Evolutionary conservation across 2,113 vertebrate genomes (phyloP).

Genomic region (Tonatia bakeri): DNA sequence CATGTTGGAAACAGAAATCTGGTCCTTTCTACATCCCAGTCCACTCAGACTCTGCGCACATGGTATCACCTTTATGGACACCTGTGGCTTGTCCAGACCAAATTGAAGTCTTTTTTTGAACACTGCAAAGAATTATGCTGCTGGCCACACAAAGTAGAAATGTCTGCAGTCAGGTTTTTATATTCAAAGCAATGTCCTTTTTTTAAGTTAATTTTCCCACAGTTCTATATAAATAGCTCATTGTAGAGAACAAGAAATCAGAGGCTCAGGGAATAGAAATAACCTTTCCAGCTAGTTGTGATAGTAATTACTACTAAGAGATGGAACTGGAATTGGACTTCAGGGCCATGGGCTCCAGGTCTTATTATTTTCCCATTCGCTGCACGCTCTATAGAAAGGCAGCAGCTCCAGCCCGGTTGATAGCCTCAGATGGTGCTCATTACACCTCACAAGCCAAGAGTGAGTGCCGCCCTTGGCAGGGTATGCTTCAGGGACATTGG

Average conservation of each 20-base stretch:
- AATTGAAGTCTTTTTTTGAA: background rate
- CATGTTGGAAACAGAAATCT: background rate
- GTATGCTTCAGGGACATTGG: background rate
- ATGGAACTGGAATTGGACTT: background rate
- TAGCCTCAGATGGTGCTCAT: background rate
- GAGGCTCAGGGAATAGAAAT: background rate
- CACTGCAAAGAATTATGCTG: background rate
- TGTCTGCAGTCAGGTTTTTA: background rate
- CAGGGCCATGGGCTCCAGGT: background rate
- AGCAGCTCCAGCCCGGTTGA: background rate
- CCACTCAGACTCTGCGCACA: background rate
- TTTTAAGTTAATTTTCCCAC: background rate
- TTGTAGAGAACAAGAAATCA: background rate
- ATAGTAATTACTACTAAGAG: background rate
- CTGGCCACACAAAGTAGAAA: background rate
- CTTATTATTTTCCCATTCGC: background rate
- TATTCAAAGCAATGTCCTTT: background rate
- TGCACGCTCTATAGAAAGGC: background rate
- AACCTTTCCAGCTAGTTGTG: background rate
- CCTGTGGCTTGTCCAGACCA: background rate
- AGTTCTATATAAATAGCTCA: background rate
- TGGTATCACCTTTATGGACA: background rate
- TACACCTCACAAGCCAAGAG: background rate
- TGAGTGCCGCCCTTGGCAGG: background rate
- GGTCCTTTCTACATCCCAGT: background rate